Conservation (phyloP, 1,140 invertebrate genomes). For the Agraylea sexmaculata region DNA sequence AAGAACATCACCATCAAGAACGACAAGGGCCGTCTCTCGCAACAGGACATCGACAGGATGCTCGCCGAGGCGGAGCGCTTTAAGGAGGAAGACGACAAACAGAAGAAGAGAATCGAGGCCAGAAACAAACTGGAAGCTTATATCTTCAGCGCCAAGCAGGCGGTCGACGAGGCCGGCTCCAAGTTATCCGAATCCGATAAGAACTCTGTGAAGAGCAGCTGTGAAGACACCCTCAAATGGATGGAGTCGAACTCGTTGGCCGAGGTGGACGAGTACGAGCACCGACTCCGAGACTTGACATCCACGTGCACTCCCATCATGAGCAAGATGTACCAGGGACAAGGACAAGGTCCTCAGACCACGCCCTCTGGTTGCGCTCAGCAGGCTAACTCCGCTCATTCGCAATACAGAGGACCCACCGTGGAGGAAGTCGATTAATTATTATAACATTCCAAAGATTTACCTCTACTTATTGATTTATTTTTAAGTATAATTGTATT, state of each 20-base stretch:
- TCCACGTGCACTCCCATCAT: constrained; percentile 42
- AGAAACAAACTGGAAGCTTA: constrained; percentile 57
- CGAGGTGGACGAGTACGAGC: constrained; percentile 51
- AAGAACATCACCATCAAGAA: constrained; percentile 53
- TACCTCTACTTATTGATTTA: too few relatives aligned
- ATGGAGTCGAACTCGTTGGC: constrained; percentile 49
- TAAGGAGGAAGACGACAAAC: constrained; percentile 59
- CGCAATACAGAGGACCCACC: constrained; percentile 47
- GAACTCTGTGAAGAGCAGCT: constrained; percentile 25
- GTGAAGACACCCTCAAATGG: constrained; percentile 40
- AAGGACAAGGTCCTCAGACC: constrained; percentile 18
- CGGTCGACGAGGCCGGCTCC: constrained; percentile 25
- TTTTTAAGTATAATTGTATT: too few relatives aligned
- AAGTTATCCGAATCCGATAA: constrained; percentile 16
- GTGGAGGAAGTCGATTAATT: constrained; percentile 63
- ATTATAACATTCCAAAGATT: too few relatives aligned
- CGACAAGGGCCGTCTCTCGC: constrained; percentile 47
- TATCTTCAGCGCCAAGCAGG: constrained; percentile 38
- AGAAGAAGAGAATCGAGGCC: constrained; percentile 48
- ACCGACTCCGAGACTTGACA: constrained; percentile 43
- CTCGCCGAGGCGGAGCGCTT: constrained; percentile 56
- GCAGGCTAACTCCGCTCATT: constrained; percentile 25
- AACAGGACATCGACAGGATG: constrained; percentile 50
- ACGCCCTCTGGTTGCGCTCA: constrained; percentile 24
- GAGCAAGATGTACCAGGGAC: constrained; percentile 36